phyloP scores from a whole-genome alignment of 2,888 invertebrate species.

The Nomada ruficornis region DNA sequence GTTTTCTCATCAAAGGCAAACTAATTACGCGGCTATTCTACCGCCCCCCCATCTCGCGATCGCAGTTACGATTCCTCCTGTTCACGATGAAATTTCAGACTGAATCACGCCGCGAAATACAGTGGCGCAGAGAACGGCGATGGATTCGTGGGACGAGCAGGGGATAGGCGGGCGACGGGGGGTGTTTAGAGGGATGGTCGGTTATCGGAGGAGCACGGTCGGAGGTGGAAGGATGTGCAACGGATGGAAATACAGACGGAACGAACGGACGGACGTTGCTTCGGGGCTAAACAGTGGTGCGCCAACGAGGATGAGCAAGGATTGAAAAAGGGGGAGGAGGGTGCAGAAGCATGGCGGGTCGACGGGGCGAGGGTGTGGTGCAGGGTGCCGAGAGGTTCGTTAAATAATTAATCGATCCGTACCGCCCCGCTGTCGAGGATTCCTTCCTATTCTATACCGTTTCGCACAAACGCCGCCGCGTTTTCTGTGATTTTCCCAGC shows the following conservation, averaged over 20 bases:
- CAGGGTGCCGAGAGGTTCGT: conserved; percentile 59
- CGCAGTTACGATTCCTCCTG: conserved; percentile 66
- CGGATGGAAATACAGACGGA: conserved; percentile 64
- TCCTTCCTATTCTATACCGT: conserved; percentile 54
- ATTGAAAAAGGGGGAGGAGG: background rate
- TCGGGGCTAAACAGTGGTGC: conserved; percentile 66
- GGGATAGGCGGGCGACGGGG: background rate
- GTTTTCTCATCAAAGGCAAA: conserved; percentile 69
- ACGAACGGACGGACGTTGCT: conserved; percentile 67
- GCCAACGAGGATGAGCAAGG: conserved; percentile 25
- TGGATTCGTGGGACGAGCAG: background rate
- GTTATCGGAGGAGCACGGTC: conserved; percentile 38
- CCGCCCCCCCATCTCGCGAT: conserved; percentile 41
- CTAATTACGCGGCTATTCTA: conserved; percentile 68
- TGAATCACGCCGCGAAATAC: conserved; percentile 18
- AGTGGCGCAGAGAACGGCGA: background rate
- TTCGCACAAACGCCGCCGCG: conserved; percentile 59
- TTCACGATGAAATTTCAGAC: conserved; percentile 70
- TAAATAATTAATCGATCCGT: conserved; percentile 73
- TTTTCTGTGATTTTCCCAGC: conserved; percentile 60
- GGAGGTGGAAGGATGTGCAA: conserved; percentile 46
- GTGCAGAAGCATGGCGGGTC: background rate
- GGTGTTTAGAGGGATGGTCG: conserved; percentile 4
- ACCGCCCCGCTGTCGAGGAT: conserved; percentile 53
- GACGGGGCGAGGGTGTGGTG: background rate